These are phyloP conservation scores for Microdon myrmicae DNA, from an alignment of 2,888 invertebrate species.

Conservation along the genomic window DNA sequence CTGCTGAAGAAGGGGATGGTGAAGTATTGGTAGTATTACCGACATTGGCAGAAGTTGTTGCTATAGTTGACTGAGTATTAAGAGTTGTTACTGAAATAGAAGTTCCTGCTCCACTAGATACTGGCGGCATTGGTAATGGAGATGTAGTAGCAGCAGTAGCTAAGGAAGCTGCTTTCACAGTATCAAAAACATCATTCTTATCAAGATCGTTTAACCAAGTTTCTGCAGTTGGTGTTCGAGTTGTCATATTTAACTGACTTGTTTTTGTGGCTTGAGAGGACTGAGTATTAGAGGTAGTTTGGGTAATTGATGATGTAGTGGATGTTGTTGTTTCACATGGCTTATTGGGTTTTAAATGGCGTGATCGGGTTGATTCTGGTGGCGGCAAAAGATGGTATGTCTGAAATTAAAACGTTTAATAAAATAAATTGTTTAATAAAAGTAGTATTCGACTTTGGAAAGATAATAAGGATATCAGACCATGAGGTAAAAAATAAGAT, in stretches of 20 bases:
- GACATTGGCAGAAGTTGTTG: slow-evolving; percentile 27
- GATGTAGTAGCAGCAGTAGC: slow-evolving; percentile 39
- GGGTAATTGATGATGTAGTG: slow-evolving; percentile 29
- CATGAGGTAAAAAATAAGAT: too few species aligned
- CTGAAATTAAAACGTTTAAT: slow-evolving; percentile 51
- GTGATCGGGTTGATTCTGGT: slow-evolving; percentile 65
- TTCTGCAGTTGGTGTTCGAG: slow-evolving; percentile 54
- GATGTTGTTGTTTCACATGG: slow-evolving; percentile 55
- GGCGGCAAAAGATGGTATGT: slow-evolving; percentile 65
- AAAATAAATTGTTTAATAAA: too few species aligned
- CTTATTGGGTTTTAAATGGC: slow-evolving; percentile 62
- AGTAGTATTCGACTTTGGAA: too few species aligned
- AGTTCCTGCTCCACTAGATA: slow-evolving; percentile 54
- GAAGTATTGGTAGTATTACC: slow-evolving; percentile 30
- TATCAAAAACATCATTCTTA: slow-evolving; percentile 63
- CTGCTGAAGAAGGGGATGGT: slow-evolving; percentile 19
- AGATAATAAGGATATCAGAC: too few species aligned
- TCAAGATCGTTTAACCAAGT: slow-evolving; percentile 62
- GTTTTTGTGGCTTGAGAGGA: slow-evolving; percentile 34
- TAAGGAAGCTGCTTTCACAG: slow-evolving; percentile 58
- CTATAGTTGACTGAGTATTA: slow-evolving; percentile 55
- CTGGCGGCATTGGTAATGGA: slow-evolving; percentile 27
- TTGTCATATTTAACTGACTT: slow-evolving; percentile 29
- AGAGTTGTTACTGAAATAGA: slow-evolving; percentile 59
- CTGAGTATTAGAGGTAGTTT: slow-evolving; percentile 36